These are phyloP conservation scores for Chionodraco myersi DNA, from an alignment of 2,113 vertebrate genomes.

Conservation along the genomic window DNA sequence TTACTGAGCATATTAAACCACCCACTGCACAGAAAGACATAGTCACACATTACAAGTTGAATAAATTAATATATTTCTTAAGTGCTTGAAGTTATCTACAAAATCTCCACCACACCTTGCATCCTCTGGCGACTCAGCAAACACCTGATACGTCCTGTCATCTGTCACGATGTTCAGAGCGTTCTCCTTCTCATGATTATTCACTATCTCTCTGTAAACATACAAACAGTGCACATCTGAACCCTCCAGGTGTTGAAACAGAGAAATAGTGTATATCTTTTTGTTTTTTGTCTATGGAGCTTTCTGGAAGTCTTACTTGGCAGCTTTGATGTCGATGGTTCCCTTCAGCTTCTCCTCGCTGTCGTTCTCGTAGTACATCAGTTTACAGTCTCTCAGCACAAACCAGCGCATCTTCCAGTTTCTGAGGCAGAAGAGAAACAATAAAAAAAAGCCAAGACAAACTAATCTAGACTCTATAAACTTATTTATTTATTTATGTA, in stretches of 20 bases:
- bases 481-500: background rate
- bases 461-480: background rate
- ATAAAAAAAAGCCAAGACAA: slow-evolving; percentile 30
- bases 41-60: background rate
- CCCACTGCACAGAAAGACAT: slow-evolving; percentile 77
- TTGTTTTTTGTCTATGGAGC: background rate
- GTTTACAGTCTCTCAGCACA: slow-evolving; percentile 90
- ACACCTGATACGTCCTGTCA: slow-evolving; percentile 92
- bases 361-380: slow-evolving; percentile 95
- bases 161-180: slow-evolving; percentile 92
- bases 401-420: slow-evolving; percentile 98
- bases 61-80: background rate
- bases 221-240: background rate
- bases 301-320: slow-evolving; percentile 83
- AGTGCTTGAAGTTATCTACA: background rate
- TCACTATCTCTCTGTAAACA: slow-evolving; percentile 88
- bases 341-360: slow-evolving; percentile 94
- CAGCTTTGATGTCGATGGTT: slow-evolving; percentile 90
- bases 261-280: background rate
- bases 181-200: slow-evolving; percentile 95
- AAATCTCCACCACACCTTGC: slow-evolving; percentile 83
- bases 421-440: slow-evolving; percentile 59
- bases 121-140: slow-evolving; percentile 93
- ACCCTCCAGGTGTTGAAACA: background rate
- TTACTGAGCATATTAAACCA: slow-evolving; percentile 93